Conservation (phyloP, 2,888 invertebrate species). For the Idaea straminata region DNA sequence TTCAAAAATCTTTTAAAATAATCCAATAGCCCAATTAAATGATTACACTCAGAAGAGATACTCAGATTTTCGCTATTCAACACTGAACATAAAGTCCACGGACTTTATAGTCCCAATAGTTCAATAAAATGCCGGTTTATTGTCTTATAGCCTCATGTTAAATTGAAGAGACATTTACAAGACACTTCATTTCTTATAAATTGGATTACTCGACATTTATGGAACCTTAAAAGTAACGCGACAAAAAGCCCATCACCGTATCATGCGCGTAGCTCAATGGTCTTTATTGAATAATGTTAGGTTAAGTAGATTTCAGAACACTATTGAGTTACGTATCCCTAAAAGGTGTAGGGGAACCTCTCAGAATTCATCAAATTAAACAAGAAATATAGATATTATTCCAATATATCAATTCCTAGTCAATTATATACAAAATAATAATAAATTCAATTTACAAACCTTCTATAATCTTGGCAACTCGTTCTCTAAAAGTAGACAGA, state of each 20-base stretch:
- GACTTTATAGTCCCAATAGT: not conserved
- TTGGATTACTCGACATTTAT: not conserved
- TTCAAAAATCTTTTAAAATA: not conserved
- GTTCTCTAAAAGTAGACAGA: too few relatives aligned
- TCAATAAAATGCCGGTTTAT: not conserved
- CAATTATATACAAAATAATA: too few relatives aligned
- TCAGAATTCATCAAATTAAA: too few relatives aligned
- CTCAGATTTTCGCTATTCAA: not conserved
- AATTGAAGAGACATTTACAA: not conserved
- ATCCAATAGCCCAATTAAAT: not conserved
- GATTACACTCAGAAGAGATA: not conserved
- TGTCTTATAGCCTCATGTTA: not conserved
- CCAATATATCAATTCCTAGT: too few relatives aligned
- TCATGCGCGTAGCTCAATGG: conserved; percentile 33
- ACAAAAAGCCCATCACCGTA: conserved; percentile 24
- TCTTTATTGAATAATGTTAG: conserved; percentile 57
- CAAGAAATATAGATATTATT: too few relatives aligned
- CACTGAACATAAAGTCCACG: not conserved
- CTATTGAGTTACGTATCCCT: conserved; percentile 55
- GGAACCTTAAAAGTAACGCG: conserved; percentile 6
- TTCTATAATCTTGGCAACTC: too few relatives aligned
- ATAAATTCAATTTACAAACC: too few relatives aligned
- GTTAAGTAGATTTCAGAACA: conserved; percentile 55
- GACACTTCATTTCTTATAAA: not conserved
- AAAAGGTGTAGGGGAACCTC: too few relatives aligned